Base-by-base conservation (phyloP, 2,888 invertebrate species). In the Lepidocyrtoides sp. region DNA sequence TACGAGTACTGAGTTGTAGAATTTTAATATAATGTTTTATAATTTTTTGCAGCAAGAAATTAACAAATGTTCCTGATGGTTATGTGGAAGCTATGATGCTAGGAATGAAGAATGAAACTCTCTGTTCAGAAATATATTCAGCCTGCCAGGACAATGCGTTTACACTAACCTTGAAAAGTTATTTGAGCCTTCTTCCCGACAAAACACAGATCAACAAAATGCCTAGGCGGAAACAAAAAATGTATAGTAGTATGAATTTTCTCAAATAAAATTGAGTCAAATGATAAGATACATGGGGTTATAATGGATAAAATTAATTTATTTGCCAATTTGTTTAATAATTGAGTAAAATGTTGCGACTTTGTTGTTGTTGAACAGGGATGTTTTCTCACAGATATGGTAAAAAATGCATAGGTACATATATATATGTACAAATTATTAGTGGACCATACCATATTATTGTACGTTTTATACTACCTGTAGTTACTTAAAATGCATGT, bases 201-300 rank as follows among this genome's bases (percentile, higher is more conserved):
- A 82, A 79, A 44, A 48, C 48, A 20, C 63, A 77, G 36, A 79
- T 84, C 23, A 89, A 82, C 51, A 41, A 44, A 17, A 77, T 91
- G 84, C 89, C 89, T 3, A 36, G 85, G 23, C 51, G 91, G 17
- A 91, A 91, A 57, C 91, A 91, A n/a, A 81, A 85, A n/a, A 91
- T 91, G 91, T 91, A 91, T 29, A 84, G 12, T 8, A 44, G 54
- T 14, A 79, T 88, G 84, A 84, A 84, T 29, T 69, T 82, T 63
- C 63, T 84, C 10, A 84, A 69, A 20, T 82, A 63, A 57, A 44
- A n/a, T n/a, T n/a, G n/a, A n/a, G n/a, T n/a, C n/a, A n/a, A n/a
- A n/a, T 41, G 3, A 5, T 4, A 72, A 17, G 14, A 36, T 36
- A 72, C 32, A 36, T 5, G 2, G 8, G 41, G 4, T 72, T 10